Percentiles rank a stretch among this genome's conserved stretches.
phyloP scores from a whole-genome alignment of 2,888 invertebrate species.

The Hypomecis atomaria region DNA sequence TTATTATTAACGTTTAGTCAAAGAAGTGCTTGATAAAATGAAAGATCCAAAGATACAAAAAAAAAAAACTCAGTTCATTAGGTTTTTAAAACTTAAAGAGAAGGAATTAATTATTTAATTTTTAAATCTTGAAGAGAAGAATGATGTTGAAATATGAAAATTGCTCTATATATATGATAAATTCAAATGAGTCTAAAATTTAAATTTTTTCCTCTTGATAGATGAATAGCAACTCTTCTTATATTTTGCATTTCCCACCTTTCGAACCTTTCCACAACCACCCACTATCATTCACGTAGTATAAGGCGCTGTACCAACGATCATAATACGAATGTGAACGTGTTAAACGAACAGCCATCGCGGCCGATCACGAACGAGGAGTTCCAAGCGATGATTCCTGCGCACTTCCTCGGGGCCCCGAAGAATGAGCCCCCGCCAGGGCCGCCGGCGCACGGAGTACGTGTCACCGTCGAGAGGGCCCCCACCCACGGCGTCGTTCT shows the following conservation, averaged over 20 bases:
- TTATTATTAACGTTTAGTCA: too few relatives aligned
- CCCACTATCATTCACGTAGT: conserved; percentile 27
- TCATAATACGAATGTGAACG: conserved; percentile 79
- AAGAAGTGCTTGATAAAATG: too few relatives aligned
- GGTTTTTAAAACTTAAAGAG: too few relatives aligned
- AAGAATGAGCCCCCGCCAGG: conserved; percentile 55
- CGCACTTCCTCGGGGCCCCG: conserved; percentile 90
- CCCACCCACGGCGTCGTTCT: conserved; percentile 87
- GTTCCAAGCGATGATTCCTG: conserved; percentile 97
- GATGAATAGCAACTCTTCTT: background rate
- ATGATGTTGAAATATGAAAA: too few relatives aligned
- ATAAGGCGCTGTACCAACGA: conserved; percentile 35
- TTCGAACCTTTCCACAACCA: conserved; percentile 1
- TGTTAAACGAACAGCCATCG: conserved; percentile 86
- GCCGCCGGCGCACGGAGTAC: conserved; percentile 85
- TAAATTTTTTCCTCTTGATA: too few relatives aligned
- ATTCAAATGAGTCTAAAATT: too few relatives aligned
- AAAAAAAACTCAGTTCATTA: too few relatives aligned
- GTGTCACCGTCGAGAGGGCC: conserved; percentile 92
- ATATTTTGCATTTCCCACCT: background rate
- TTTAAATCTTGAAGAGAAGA: too few relatives aligned
- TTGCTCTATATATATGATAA: too few relatives aligned
- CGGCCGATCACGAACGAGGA: conserved; percentile 96
- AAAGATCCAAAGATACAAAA: too few relatives aligned
- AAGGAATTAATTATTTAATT: too few relatives aligned